Evolutionary conservation across 2,888 invertebrate genomes (phyloP), one percentile per base, ranked within the genome.

Genomic region (Torymus aiolomorphi): DNA sequence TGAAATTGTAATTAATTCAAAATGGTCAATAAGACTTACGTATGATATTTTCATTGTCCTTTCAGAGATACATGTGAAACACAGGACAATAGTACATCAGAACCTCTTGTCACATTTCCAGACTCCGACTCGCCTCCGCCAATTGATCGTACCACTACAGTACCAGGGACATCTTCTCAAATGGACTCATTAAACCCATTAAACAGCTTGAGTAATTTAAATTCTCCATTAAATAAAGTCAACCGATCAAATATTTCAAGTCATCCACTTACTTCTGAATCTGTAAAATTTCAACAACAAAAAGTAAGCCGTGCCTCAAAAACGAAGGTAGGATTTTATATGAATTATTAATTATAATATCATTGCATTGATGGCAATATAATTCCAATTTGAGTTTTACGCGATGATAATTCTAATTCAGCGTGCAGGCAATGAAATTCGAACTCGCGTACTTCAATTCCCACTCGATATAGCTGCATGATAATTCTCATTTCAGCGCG

Each of bases 271-370:
- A 88, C 88, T 20, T 88, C 91, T 82, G 94, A 95, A 87, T 95
- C 95, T 77, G 91, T 96, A 83, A 96, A 96, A 89, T 96, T 95
- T 88, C 96, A 96, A 90, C 95, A 96, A 90, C 96, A 96, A 88
- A 94, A 95, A 84, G 94, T 94, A 90, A 95, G 95, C 82, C 95
- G 95, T 75, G 95, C 95, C 79, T 94, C 94, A 51, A 94, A 94
- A 85, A 95, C 96, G 0, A 95, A 96, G 90, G 93, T 93, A 86
- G 89, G 87, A 52, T 11, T 66, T 42, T 16, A 24, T 24, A 3
- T 24, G 24, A n/a, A n/a, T n/a, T n/a, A n/a, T n/a, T n/a, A 3
- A 24, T 24, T 24, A 24, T 24, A 24, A 24, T 24, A 24, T 24
- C 24, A 24, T 24, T 24, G 24, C 24, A 24, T 24, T 24, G 24